These are phyloP conservation scores for Schlechtendalia chinensis DNA, from an alignment of 1,140 invertebrate genomes.

Conservation along the genomic window DNA sequence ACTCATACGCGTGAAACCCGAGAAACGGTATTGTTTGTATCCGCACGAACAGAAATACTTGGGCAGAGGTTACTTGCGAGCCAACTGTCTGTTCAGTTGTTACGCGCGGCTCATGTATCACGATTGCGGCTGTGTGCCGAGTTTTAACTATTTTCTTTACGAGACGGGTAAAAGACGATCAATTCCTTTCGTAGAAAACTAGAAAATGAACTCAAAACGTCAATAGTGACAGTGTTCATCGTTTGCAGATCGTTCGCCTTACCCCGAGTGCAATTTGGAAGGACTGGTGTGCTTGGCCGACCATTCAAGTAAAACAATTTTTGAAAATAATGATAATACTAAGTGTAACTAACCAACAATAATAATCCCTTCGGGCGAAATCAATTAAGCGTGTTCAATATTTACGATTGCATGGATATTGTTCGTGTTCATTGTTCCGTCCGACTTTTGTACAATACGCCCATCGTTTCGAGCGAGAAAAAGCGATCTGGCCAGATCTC, in stretches of 20 bases:
- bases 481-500: too few relatives aligned
- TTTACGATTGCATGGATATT: too few relatives aligned
- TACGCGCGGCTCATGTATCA: constrained; percentile 42
- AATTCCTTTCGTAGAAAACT: not conserved
- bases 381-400: too few relatives aligned
- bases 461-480: too few relatives aligned
- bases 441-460: too few relatives aligned
- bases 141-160: constrained; percentile 49
- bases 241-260: constrained; percentile 5
- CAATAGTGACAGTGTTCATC: too few relatives aligned
- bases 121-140: constrained; percentile 50
- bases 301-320: constrained; percentile 51
- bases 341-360: too few relatives aligned
- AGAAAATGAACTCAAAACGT: not conserved
- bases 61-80: constrained; percentile 47
- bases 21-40: constrained; percentile 48
- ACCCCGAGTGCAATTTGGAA: constrained; percentile 51
- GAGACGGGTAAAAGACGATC: constrained; percentile 22
- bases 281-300: constrained; percentile 52
- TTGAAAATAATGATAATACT: too few relatives aligned
- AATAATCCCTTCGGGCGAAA: too few relatives aligned
- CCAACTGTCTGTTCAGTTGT: constrained; percentile 50
- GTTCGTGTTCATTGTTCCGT: too few relatives aligned
- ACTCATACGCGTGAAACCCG: constrained; percentile 17
- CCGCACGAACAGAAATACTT: constrained; percentile 39